Percentiles rank a stretch among this genome's conserved stretches.
phyloP scores from a whole-genome alignment of 2,888 invertebrate species.

The Morpho helenor region DNA sequence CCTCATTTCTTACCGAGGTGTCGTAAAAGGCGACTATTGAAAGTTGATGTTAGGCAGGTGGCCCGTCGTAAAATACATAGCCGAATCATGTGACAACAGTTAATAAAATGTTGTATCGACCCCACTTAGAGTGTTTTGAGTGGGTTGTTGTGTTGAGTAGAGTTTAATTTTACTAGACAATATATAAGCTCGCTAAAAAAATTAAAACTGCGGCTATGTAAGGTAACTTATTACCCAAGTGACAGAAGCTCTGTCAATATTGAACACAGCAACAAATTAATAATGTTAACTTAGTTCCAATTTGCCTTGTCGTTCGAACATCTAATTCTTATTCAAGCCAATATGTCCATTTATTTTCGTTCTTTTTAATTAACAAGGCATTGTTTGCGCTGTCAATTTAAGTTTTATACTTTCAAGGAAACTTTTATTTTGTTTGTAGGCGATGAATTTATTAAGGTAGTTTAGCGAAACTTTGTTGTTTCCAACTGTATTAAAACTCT shows the following conservation, averaged over 20 bases:
- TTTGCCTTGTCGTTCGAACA: constrained; percentile 19
- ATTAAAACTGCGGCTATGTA: neutral
- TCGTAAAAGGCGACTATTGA: too few relatives aligned
- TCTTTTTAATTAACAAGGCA: constrained; percentile 7
- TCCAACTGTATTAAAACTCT: constrained; percentile 5
- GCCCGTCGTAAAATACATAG: too few relatives aligned
- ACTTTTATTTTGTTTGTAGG: too few relatives aligned
- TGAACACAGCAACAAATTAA: constrained; percentile 39
- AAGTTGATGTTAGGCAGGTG: too few relatives aligned
- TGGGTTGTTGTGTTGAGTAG: too few relatives aligned
- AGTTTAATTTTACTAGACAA: too few relatives aligned
- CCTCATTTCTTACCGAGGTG: too few relatives aligned
- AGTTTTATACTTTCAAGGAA: too few relatives aligned
- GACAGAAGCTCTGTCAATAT: constrained; percentile 29
- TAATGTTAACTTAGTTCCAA: constrained; percentile 41
- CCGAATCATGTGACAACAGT: too few relatives aligned
- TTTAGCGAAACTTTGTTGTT: constrained; percentile 2
- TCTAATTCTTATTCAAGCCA: constrained; percentile 16
- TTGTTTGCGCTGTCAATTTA: neutral
- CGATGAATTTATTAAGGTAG: neutral
- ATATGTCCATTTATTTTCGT: constrained; percentile 4
- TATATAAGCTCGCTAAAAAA: neutral
- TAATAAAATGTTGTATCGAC: too few relatives aligned
- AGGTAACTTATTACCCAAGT: neutral
- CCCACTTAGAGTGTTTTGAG: too few relatives aligned